Evolutionary conservation across 1,140 invertebrate species (phyloP).

Genomic region (Heliconius nattereri): DNA sequence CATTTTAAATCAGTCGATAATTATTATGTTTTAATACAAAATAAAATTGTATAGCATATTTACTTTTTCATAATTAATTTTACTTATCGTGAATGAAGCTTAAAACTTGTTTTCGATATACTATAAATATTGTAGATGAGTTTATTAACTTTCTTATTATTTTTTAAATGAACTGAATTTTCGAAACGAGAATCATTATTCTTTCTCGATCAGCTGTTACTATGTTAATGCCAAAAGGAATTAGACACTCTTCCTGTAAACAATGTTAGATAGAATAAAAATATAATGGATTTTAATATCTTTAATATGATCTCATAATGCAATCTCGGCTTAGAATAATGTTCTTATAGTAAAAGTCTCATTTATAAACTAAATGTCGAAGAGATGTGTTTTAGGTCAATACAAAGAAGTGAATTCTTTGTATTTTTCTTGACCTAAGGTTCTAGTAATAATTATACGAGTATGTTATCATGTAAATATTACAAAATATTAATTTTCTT

Average conservation of each 20-base stretch:
- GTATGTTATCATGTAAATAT: constrained; percentile 52
- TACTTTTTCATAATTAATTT: constrained; percentile 4
- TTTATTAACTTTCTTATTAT: not conserved
- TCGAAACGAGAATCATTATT: not conserved
- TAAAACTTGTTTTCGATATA: not conserved
- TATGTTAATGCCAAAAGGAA: constrained; percentile 66
- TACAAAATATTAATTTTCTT: constrained; percentile 26
- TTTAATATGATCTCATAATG: constrained; percentile 71
- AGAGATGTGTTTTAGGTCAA: constrained; percentile 35
- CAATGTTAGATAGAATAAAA: constrained; percentile 48
- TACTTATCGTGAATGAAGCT: not conserved
- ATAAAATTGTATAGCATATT: not conserved
- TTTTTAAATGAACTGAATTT: not conserved
- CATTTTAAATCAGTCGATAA: not conserved
- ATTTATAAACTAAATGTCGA: constrained; percentile 39
- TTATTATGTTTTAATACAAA: not conserved
- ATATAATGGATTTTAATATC: constrained; percentile 48
- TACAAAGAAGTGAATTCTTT: constrained; percentile 10
- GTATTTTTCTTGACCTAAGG: constrained; percentile 25
- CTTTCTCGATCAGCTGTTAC: constrained; percentile 31
- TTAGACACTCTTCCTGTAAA: constrained; percentile 40
- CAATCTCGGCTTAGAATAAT: constrained; percentile 61
- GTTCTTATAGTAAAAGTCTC: constrained; percentile 25
- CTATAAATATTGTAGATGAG: not conserved
- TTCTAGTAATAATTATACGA: constrained; percentile 28